Evolutionary conservation across 2,888 invertebrate genomes (phyloP).

Genomic region (Nycteola revayana): DNA sequence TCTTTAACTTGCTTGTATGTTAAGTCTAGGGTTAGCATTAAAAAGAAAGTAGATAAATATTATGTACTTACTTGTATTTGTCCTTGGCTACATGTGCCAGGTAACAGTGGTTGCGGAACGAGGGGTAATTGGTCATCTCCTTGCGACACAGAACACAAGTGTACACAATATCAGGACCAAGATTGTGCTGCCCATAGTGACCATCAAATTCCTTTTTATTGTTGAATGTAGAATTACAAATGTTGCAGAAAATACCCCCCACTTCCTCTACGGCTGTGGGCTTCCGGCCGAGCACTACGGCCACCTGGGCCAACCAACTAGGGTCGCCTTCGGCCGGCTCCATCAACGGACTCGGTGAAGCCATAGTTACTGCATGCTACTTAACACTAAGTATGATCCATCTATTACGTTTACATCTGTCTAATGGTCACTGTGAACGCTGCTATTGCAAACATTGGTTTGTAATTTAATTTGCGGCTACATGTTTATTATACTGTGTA

Average conservation of each 20-base stretch:
- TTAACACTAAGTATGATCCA: conserved; percentile 62
- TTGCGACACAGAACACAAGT: conserved; percentile 82
- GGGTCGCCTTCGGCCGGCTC: conserved; percentile 5
- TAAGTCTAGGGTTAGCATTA: background rate
- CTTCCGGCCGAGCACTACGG: conserved; percentile 36
- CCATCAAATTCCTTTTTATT: conserved; percentile 78
- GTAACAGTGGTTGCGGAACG: conserved; percentile 83
- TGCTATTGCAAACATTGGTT: conserved; percentile 62
- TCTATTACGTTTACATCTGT: conserved; percentile 54
- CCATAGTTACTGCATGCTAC: conserved; percentile 56
- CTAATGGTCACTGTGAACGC: conserved; percentile 49
- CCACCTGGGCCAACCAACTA: conserved; percentile 24
- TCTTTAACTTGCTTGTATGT: background rate
- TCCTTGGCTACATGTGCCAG: conserved; percentile 77
- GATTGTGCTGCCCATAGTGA: conserved; percentile 73
- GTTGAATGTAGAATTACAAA: conserved; percentile 74
- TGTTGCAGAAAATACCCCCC: conserved; percentile 81
- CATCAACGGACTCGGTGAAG: conserved; percentile 36
- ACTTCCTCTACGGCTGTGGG: conserved; percentile 64
- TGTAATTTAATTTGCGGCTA: conserved; percentile 49
- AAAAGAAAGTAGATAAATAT: conserved; percentile 1
- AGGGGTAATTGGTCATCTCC: conserved; percentile 76
- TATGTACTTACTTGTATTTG: conserved; percentile 75
- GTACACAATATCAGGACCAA: conserved; percentile 60
- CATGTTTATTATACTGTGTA: conserved; percentile 53